Evolutionary conservation across 2,888 invertebrate species (phyloP).

Genomic region (Chaitophorus viminalis): DNA sequence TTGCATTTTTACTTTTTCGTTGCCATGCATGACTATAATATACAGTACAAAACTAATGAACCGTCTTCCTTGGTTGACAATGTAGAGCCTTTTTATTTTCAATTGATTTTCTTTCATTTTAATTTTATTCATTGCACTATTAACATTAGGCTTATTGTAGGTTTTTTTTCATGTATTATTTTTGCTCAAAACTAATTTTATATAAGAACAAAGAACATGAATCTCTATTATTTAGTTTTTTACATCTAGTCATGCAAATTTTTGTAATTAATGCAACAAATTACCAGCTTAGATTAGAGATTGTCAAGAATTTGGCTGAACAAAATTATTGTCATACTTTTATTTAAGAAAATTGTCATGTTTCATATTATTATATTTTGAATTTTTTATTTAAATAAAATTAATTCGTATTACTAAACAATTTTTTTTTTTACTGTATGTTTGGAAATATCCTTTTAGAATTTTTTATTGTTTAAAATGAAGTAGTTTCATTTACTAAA

Average conservation of each 20-base stretch:
- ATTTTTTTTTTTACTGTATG: neutral
- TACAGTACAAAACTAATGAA: slow-evolving; percentile 52
- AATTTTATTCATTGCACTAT: slow-evolving; percentile 53
- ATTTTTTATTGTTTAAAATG: neutral
- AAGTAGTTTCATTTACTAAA: too few species aligned
- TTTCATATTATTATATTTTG: slow-evolving; percentile 59
- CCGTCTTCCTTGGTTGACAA: slow-evolving; percentile 53
- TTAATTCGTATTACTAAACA: slow-evolving; percentile 36
- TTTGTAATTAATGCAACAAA: slow-evolving; percentile 50
- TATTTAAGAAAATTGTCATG: slow-evolving; percentile 53
- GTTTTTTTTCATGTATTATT: slow-evolving; percentile 45
- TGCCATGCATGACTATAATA: slow-evolving; percentile 47
- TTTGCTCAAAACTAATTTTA: slow-evolving; percentile 60
- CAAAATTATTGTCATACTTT: slow-evolving; percentile 48
- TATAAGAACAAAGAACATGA: slow-evolving; percentile 52
- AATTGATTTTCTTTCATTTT: slow-evolving; percentile 26
- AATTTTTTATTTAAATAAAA: slow-evolving; percentile 58
- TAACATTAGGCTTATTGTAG: slow-evolving; percentile 56
- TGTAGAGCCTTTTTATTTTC: slow-evolving; percentile 32
- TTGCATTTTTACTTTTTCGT: slow-evolving; percentile 30
- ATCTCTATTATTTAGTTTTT: slow-evolving; percentile 58
- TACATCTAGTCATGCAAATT: slow-evolving; percentile 60
- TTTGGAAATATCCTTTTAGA: neutral
- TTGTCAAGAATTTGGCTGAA: slow-evolving; percentile 45
- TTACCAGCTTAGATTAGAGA: slow-evolving; percentile 54